Percentiles rank a stretch among this genome's conserved stretches.
These are phyloP conservation scores for Drosophila sucinea DNA, from an alignment of 1,140 invertebrate species.

Conservation along the genomic window DNA sequence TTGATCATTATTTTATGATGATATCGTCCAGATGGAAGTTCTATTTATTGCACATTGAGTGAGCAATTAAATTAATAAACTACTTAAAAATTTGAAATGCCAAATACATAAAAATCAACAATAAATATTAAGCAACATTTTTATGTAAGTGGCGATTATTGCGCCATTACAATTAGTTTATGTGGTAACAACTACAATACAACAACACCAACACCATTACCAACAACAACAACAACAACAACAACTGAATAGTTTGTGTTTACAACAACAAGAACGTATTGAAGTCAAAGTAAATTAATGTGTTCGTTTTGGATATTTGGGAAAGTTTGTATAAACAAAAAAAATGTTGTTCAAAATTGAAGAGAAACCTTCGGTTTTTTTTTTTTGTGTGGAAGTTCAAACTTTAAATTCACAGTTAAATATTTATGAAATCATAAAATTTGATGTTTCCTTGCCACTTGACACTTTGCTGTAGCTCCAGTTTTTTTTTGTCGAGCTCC, in stretches of 20 bases:
- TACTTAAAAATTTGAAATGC: constrained; percentile 22
- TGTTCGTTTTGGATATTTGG: constrained; percentile 48
- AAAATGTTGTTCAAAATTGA: constrained; percentile 9
- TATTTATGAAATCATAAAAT: constrained; percentile 83
- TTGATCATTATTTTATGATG: constrained; percentile 6
- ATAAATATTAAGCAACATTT: constrained; percentile 72
- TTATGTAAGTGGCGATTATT: constrained; percentile 75
- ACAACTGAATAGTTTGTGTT: constrained; percentile 45
- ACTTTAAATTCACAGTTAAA: constrained; percentile 46
- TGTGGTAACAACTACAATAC: constrained; percentile 40
- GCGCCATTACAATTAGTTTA: constrained; percentile 66
- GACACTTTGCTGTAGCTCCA: constrained; percentile 51
- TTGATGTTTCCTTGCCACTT: constrained; percentile 80
- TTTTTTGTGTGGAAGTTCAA: constrained; percentile 18
- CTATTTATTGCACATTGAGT: not conserved
- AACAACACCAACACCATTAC: constrained; percentile 14
- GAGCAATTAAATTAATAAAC: constrained; percentile 56
- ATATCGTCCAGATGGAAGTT: not conserved
- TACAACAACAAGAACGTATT: constrained; percentile 44
- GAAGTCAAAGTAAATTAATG: constrained; percentile 79
- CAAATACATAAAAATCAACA: constrained; percentile 49
- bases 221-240: constrained; percentile 24
- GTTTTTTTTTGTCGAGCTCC: constrained; percentile 22
- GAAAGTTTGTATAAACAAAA: constrained; percentile 75
- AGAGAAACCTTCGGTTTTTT: constrained; percentile 13